Evolutionary conservation across 2,797 vertebrate species (phyloP), one percentile per base, ranked within the genome.

Genomic region (Numenius phaeopus): DNA sequence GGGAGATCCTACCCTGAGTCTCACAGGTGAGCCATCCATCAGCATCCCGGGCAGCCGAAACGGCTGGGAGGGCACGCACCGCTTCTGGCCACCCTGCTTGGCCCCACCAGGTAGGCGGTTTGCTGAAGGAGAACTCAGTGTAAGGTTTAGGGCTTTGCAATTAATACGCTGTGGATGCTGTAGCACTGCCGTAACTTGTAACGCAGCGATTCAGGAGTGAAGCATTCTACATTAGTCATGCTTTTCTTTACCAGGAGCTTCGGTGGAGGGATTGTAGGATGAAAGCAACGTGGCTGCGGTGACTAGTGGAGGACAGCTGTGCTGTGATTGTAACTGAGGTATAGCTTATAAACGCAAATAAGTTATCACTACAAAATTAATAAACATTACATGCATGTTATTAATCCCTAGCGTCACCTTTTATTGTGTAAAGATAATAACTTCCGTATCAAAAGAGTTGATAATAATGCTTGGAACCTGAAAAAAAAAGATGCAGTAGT

Each of bases 31-130:
- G 61, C 62, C 12, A 1, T 20, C 44, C 29, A 7, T 17, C 40
- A 44, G 40, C 54, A 17, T 30, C 42, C 50, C 3, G 8, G 62
- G 19, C 27, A 67, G 37, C 30, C 3, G 0, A 24, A 67, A 39
- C 0, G 1, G 1, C 52, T 50, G 61, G 10, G 42, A 46, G 62
- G 27, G n/a, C 42, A 32, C 2, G 0, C 7, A 2, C 8, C 2
- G 2, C 24, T 57, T 72, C 52, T 81, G 77, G 9, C 61, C 2
- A 3, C 26, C 39, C 42, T 44, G 46, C 44, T 80, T 73, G 59
- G 42, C 50, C 67, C 49, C 42, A 32, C 18, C 54, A 80, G 64
- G 18, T 55, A 5, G 24, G 55, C 15, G 21, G 37, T 64, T 92
- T 58, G 39, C 58, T 40, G 77, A 44, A 79, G 77, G 65, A 79